phyloP scores from a whole-genome alignment of 37 sponge, comb jelly and placozoan species.

The Mnemiopsis leidyi region DNA sequence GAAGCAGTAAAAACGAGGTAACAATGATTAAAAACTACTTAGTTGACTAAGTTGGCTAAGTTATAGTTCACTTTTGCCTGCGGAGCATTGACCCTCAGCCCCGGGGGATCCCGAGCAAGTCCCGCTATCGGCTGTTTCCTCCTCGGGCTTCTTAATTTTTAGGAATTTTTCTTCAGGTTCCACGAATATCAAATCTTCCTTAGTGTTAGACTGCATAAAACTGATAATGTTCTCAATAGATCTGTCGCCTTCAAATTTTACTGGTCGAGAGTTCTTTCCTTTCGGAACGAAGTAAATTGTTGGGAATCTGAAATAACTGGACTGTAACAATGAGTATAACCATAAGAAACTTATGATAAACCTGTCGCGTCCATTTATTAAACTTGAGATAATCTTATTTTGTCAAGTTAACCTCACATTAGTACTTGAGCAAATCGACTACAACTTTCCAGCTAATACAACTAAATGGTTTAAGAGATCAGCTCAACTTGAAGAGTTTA shows the following conservation, averaged over 20 bases:
- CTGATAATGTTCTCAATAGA: background rate
- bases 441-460: too few relatives aligned
- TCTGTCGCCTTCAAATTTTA: background rate
- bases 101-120: background rate
- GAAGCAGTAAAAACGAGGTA: background rate
- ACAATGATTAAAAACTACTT: background rate
- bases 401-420: too few relatives aligned
- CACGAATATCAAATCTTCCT: background rate
- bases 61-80: background rate
- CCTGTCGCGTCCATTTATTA: too few relatives aligned
- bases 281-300: constrained; percentile 39
- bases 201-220: constrained; percentile 5
- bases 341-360: too few relatives aligned
- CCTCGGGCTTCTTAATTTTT: background rate
- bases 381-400: too few relatives aligned
- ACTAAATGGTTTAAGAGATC: too few relatives aligned
- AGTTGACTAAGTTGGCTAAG: background rate
- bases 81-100: constrained; percentile 12
- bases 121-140: background rate
- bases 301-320: constrained; percentile 25
- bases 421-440: too few relatives aligned
- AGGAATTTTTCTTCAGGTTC: constrained; percentile 24
- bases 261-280: background rate
- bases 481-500: too few relatives aligned
- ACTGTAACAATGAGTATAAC: too few relatives aligned